Percentiles rank a stretch among this genome's conserved stretches.
phyloP scores from a whole-genome alignment of 2,113 vertebrate genomes.

The Vulpes vulpes region DNA sequence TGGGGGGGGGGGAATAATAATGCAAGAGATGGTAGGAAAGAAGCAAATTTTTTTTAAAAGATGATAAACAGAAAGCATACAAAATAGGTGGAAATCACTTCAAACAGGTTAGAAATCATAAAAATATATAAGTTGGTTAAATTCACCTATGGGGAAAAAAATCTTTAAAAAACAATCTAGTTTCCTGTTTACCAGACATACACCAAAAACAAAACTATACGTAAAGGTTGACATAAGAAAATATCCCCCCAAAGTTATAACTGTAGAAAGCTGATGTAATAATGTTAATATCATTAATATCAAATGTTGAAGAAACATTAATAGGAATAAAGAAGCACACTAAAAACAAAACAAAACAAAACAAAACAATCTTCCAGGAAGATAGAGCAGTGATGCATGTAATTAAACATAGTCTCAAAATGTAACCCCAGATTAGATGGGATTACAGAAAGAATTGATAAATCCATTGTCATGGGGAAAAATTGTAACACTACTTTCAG shows the following conservation, averaged over 20 bases:
- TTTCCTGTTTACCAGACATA: background rate
- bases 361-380: background rate
- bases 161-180: background rate
- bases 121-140: background rate
- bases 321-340: background rate
- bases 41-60: background rate
- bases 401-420: background rate
- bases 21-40: background rate
- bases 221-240: background rate
- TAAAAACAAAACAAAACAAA: background rate
- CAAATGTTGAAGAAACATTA: background rate
- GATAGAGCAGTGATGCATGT: background rate
- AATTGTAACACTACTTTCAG: background rate
- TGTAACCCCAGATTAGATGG: background rate
- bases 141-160: background rate
- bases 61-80: background rate
- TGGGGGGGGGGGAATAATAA: background rate
- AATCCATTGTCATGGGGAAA: background rate
- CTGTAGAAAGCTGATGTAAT: background rate
- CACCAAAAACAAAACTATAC: background rate
- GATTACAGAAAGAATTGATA: background rate
- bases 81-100: background rate
- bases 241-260: background rate
- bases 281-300: background rate
- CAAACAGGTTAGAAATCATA: background rate